phyloP scores from a whole-genome alignment of 2,113 vertebrate genomes.

The Micromys minutus region DNA sequence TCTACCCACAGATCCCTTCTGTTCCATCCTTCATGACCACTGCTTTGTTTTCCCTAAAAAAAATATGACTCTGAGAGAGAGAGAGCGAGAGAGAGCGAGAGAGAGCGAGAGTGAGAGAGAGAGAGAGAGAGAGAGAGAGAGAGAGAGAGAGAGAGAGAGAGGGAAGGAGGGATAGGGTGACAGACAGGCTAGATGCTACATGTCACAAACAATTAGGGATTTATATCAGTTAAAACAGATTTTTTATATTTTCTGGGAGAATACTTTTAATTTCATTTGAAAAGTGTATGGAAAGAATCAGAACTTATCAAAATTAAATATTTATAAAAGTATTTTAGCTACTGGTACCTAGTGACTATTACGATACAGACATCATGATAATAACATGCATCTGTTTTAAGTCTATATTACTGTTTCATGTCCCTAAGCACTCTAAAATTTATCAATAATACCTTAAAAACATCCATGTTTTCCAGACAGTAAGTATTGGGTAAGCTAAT shows the following conservation, averaged over 20 bases:
- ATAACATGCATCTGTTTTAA: neutral
- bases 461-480: neutral
- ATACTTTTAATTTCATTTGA: neutral
- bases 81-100: too few relatives aligned
- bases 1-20: fast-evolving
- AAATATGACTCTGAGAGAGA: neutral
- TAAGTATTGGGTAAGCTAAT: neutral
- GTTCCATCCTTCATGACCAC: neutral
- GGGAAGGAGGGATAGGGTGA: neutral
- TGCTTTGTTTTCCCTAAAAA: neutral
- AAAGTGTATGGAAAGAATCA: neutral
- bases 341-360: neutral
- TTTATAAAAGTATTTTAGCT: neutral
- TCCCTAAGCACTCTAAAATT: neutral
- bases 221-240: neutral
- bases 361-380: neutral
- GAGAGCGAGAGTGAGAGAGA: too few relatives aligned
- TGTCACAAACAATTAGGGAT: neutral
- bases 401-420: neutral
- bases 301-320: neutral
- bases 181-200: too few relatives aligned
- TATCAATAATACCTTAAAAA: neutral
- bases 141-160: neutral
- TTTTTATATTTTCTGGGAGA: neutral
- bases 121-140: too few relatives aligned